A percentile compares a stretch with the other conserved stretches of the same genome.
Conservation (phyloP, 2,113 vertebrate species). For the Sprattus sprattus region DNA sequence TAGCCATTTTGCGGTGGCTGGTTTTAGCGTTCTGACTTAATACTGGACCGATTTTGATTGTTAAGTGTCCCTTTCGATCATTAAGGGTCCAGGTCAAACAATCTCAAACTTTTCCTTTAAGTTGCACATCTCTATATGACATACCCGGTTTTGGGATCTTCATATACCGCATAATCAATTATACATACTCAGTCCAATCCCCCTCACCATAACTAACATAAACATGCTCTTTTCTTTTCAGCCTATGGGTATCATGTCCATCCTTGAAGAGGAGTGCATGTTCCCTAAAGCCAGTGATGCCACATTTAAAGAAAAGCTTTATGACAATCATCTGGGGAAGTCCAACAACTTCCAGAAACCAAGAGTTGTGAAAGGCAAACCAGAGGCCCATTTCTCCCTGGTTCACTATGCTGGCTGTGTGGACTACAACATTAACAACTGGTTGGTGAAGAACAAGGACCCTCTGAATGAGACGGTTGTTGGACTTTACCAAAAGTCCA, state of each 20-base stretch:
- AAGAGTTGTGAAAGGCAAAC: conserved; percentile 74
- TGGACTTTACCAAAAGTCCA: conserved; percentile 82
- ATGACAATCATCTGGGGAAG: conserved; percentile 77
- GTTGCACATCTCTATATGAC: no score
- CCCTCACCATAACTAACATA: no score
- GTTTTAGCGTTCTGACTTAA: no score
- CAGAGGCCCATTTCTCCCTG: conserved; percentile 80
- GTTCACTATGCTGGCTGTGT: conserved; percentile 83
- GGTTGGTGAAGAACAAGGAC: conserved; percentile 89
- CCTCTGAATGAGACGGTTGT: conserved; percentile 85
- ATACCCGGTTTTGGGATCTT: no score
- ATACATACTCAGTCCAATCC: not conserved
- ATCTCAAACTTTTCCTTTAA: no score
- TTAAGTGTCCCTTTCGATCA: no score
- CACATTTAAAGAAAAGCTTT: conserved; percentile 80
- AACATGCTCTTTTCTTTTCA: conserved; percentile 49
- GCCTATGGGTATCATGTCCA: conserved; percentile 81
- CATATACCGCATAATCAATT: no score
- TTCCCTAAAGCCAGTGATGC: conserved; percentile 71
- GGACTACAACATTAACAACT: conserved; percentile 84
- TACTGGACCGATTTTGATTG: no score
- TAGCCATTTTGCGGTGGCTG: no score
- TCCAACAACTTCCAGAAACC: conserved; percentile 81
- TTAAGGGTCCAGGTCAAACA: no score
- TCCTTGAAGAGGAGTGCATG: conserved; percentile 79